These are phyloP conservation scores for Eupeodes corollae DNA, from an alignment of 1,140 invertebrate genomes.

Conservation along the genomic window DNA sequence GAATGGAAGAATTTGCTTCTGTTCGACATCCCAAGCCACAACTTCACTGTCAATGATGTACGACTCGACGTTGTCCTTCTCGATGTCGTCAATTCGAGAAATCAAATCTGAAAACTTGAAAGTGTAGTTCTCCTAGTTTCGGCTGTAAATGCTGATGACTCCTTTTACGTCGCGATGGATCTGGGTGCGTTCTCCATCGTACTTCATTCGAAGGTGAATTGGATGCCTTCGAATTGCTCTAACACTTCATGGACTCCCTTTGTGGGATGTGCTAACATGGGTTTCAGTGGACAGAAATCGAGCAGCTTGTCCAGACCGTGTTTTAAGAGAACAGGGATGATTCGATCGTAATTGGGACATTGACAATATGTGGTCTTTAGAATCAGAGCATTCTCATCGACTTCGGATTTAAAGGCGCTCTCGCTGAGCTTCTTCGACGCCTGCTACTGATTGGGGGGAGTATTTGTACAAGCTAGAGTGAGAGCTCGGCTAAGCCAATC, in stretches of 20 bases:
- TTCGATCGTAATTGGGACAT: conserved; percentile 88
- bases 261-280: conserved; percentile 98
- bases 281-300: conserved; percentile 82
- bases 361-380: conserved; percentile 93
- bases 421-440: conserved; percentile 45
- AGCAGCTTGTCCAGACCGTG: conserved; percentile 71
- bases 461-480: conserved; percentile 67
- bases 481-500: conserved; percentile 95
- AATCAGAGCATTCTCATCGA: conserved; percentile 65
- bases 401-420: conserved; percentile 69
- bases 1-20: conserved; percentile 90
- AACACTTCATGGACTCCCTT: conserved; percentile 87
- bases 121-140: conserved; percentile 98
- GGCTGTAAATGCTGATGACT: conserved; percentile 74
- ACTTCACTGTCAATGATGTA: conserved; percentile 95
- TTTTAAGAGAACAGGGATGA: conserved; percentile 70
- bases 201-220: conserved; percentile 99
- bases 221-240: conserved; percentile 76
- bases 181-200: conserved; percentile 98
- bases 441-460: conserved; percentile 56
- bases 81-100: conserved; percentile 50
- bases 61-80: conserved; percentile 53
- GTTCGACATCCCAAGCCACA: conserved; percentile 89
- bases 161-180: conserved; percentile 65
- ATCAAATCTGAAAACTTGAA: conserved; percentile 96